Evolutionary conservation across 2,888 invertebrate species (phyloP).

Genomic region (Cephus rjabovi): DNA sequence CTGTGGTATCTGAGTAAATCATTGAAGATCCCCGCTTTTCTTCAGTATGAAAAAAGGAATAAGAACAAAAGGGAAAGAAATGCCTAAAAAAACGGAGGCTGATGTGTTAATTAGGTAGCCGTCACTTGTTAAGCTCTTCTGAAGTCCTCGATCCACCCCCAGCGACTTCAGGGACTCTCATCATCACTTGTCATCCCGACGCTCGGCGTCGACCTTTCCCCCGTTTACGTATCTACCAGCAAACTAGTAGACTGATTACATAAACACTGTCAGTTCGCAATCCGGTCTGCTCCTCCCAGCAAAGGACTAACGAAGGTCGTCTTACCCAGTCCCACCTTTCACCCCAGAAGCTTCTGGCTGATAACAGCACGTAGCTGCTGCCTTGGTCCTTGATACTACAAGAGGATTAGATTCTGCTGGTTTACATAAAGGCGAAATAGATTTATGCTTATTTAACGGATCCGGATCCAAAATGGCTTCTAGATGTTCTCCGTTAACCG

Average conservation of each 20-base stretch:
- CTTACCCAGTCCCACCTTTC: conserved; percentile 7
- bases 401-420: not conserved
- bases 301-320: conserved; percentile 38
- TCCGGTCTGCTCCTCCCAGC: conserved; percentile 17
- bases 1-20: not conserved
- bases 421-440: not conserved
- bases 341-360: not conserved
- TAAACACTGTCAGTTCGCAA: conserved; percentile 22
- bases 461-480: not conserved
- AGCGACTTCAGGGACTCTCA: not conserved
- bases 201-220: not conserved
- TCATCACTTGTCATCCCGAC: not conserved
- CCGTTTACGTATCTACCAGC: conserved; percentile 25
- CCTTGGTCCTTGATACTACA: not conserved
- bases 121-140: not conserved
- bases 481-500: not conserved
- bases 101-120: not conserved
- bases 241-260: conserved; percentile 47
- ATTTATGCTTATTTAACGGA: not conserved
- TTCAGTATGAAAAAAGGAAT: not conserved
- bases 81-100: not conserved
- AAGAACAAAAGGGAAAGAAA: not conserved
- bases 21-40: not conserved
- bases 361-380: not conserved
- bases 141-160: not conserved